Evolutionary conservation across 2,113 vertebrate species (phyloP), one percentile per base, ranked within the genome.

Genomic region (Campylorhamphus procurvoides): DNA sequence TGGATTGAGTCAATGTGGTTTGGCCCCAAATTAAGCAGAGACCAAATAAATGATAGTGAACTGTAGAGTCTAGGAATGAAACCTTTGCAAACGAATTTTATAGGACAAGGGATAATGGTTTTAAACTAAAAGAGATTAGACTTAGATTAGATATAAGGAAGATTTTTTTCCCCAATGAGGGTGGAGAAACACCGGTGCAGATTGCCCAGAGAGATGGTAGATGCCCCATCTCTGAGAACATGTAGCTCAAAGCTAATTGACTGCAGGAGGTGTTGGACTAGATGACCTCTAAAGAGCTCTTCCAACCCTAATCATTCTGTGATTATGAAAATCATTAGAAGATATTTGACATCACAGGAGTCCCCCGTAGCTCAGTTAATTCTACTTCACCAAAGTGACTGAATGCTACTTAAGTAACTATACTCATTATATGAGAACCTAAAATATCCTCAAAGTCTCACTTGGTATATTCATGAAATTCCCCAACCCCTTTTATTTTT

Each of bases 231-330:
- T 24, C 33, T 66, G 60, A 24, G 64, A 85, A 37, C 1, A 7
- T 0, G 0, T 17, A 50, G 4, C 4, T 49, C 23, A 66, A 7
- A 78, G 19, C 8, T 28, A 33, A 11, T 22, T 24, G 7, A 7
- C 47, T 71, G 25, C 40, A 63, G 55, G 63, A 63, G 14, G 2
- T 3, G 2, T 42, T 72, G 58, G 35, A 50, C 12, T 49, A 18
- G 59, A 16, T 64, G 18, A 59, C 7, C 5, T 66, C 27, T 75
- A 31, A 47, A 18, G 12, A n/a, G 23, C 14, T n/a, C 10, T 77
- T 78, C 19, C 56, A 74, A 47, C 4, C 1, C 16, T 60, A 56
- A 69, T 1, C 5, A 18, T 40, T 66, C 35, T 28, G 9, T 40
- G 10, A 60, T 50, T 56, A 12, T 74, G 1, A 74, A 78, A 88